Evolutionary conservation across 2,113 vertebrate genomes (phyloP).

Genomic region (Argyrosomus japonicus): DNA sequence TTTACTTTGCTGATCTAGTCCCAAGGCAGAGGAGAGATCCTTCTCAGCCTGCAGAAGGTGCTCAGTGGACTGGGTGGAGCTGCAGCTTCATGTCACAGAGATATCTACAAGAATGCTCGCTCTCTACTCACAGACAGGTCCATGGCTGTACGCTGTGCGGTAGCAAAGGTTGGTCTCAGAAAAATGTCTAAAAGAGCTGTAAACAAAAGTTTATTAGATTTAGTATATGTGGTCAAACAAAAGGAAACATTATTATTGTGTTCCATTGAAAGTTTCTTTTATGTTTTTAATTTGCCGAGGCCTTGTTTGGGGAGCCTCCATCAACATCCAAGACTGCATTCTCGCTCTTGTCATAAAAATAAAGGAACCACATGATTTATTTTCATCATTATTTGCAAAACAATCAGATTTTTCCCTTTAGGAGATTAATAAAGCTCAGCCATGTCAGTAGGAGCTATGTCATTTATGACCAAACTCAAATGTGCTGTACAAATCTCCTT

Average conservation of each 20-base stretch:
- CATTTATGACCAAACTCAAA: background rate
- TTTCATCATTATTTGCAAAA: background rate
- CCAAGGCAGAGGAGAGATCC: conserved; percentile 96
- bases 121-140: conserved; percentile 95
- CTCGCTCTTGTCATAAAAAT: background rate
- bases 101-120: conserved; percentile 97
- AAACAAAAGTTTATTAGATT: background rate
- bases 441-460: conserved; percentile 2
- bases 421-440: background rate
- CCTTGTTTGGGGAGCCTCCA: background rate
- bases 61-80: conserved; percentile 94
- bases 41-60: conserved; percentile 97
- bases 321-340: background rate
- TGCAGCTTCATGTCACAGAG: conserved; percentile 96
- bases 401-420: background rate
- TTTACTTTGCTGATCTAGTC: conserved; percentile 82
- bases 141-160: conserved; percentile 96
- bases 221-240: background rate
- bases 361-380: background rate
- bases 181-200: background rate
- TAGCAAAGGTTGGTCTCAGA: conserved; percentile 86
- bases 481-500: background rate
- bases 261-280: background rate
- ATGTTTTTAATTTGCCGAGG: background rate
- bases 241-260: background rate